Evolutionary conservation across 2,888 invertebrate genomes (phyloP).

Genomic region (Trissolcus brochymenae): DNA sequence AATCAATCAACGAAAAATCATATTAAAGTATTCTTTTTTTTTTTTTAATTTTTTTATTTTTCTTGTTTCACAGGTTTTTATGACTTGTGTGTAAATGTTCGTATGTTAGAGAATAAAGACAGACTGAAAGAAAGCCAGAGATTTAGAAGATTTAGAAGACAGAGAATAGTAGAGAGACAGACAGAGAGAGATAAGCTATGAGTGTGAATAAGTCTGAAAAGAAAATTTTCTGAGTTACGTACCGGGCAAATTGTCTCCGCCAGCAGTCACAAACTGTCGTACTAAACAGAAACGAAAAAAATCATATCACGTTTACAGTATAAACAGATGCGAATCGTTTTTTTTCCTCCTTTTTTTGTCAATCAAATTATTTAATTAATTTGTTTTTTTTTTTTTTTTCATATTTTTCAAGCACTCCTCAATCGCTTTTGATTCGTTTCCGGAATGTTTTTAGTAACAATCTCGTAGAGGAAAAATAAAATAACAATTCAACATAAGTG

Average conservation of each 20-base stretch:
- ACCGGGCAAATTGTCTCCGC: slow-evolving; percentile 79
- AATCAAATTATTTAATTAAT: slow-evolving; percentile 11
- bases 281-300: slow-evolving; percentile 77
- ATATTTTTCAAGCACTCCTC: slow-evolving; percentile 1
- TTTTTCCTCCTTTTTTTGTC: slow-evolving; percentile 25
- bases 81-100: slow-evolving; percentile 57
- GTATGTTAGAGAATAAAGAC: slow-evolving; percentile 54
- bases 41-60: slow-evolving; percentile 1
- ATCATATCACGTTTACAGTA: slow-evolving; percentile 61
- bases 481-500: not conserved
- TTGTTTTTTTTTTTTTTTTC: slow-evolving; percentile 35
- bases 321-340: slow-evolving; percentile 57
- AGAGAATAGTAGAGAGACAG: slow-evolving; percentile 51
- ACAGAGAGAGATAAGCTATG: slow-evolving; percentile 60
- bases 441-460: not conserved
- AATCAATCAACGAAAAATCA: slow-evolving; percentile 22
- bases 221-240: slow-evolving; percentile 76
- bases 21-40: not conserved
- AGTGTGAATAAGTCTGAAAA: slow-evolving; percentile 68
- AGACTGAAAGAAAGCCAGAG: slow-evolving; percentile 56
- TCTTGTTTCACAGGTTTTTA: slow-evolving; percentile 43
- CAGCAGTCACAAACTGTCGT: slow-evolving; percentile 77
- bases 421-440: slow-evolving; percentile 63
- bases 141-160: slow-evolving; percentile 46
- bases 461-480: not conserved